Percentiles rank a stretch among this genome's conserved stretches.
Conservation (phyloP, 2,888 invertebrate species). For the Tyria jacobaeae region DNA sequence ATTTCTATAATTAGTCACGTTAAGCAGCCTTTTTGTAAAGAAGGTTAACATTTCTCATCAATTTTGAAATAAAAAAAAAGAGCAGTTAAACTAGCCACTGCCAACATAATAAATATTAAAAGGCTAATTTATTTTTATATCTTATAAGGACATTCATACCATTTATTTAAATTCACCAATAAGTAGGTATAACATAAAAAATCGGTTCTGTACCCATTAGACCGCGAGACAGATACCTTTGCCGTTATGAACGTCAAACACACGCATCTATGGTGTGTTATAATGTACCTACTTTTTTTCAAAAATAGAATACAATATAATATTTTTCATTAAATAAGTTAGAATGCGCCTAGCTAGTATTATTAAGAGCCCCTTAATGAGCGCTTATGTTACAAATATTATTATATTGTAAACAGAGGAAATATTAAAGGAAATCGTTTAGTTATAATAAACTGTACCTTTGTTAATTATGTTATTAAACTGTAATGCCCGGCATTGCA, state of each 20-base stretch:
- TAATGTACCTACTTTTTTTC: background rate
- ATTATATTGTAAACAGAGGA: background rate
- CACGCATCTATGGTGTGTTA: too few species aligned
- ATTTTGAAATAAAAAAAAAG: slow-evolving; percentile 35
- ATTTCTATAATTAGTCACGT: background rate
- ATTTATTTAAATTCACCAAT: slow-evolving; percentile 55
- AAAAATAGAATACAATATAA: background rate
- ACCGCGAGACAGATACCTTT: background rate
- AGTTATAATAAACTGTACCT: background rate
- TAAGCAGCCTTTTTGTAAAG: slow-evolving; percentile 2
- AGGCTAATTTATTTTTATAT: slow-evolving; percentile 51
- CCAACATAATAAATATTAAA: slow-evolving; percentile 44
- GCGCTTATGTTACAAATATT: background rate
- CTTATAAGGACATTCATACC: slow-evolving; percentile 62
- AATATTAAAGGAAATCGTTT: slow-evolving; percentile 3
- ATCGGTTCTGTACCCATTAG: slow-evolving; percentile 16
- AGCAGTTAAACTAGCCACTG: slow-evolving; percentile 44
- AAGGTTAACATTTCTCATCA: slow-evolving; percentile 25
- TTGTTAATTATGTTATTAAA: background rate
- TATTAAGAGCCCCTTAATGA: background rate
- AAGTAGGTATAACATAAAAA: slow-evolving; percentile 28
- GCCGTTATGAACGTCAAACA: background rate
- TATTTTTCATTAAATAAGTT: background rate
- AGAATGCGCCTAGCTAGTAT: background rate
- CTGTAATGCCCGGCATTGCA: background rate